Conservation (phyloP, 1,140 invertebrate species). For the Archegozetes longisetosus region DNA sequence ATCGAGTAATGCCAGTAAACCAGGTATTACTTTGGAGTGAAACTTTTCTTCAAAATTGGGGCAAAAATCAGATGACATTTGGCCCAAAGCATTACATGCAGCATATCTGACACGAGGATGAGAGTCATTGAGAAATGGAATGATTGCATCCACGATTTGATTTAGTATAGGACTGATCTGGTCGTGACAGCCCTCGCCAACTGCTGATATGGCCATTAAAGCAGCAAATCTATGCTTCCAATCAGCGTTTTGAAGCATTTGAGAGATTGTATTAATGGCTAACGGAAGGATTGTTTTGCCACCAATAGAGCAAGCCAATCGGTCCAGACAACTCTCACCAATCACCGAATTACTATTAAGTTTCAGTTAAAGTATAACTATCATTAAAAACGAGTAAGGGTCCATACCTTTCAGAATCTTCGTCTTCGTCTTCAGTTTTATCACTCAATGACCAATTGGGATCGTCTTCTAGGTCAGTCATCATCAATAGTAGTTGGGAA, state of each 20-base stretch:
- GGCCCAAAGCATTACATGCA: conserved; percentile 96
- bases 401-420: conserved; percentile 28
- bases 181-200: conserved; percentile 94
- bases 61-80: conserved; percentile 97
- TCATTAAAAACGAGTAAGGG: background rate
- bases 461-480: conserved; percentile 93
- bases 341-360: conserved; percentile 67
- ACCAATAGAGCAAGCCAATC: conserved; percentile 84
- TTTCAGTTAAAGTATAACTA: conserved; percentile 23
- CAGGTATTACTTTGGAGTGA: conserved; percentile 79
- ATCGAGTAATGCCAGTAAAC: conserved; percentile 72
- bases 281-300: conserved; percentile 89
- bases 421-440: conserved; percentile 61
- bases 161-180: conserved; percentile 88
- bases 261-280: conserved; percentile 54
- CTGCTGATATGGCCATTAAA: conserved; percentile 93
- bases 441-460: conserved; percentile 61
- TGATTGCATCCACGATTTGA: conserved; percentile 73
- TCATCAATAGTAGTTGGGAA: conserved; percentile 73
- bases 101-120: conserved; percentile 89
- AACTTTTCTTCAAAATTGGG: conserved; percentile 95
- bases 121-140: conserved; percentile 60
- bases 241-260: conserved; percentile 49
- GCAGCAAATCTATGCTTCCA: conserved; percentile 62
- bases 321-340: conserved; percentile 88